A percentile compares a stretch with the other conserved stretches of the same genome.
phyloP scores from a whole-genome alignment of 2,797 vertebrate genomes.

The Pseudocheirus occidentalis region DNA sequence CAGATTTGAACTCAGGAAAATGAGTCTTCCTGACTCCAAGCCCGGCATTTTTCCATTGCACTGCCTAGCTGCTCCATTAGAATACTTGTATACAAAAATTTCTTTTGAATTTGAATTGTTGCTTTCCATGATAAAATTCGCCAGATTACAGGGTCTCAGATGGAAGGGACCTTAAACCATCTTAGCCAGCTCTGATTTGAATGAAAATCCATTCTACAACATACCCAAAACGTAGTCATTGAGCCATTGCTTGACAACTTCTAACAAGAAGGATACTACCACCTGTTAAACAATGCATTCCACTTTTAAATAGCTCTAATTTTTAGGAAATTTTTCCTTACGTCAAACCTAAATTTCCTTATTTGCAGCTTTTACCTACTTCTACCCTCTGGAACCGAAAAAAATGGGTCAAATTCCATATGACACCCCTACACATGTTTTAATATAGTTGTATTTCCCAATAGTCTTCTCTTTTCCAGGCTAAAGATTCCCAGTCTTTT shows the following conservation, averaged over 20 bases:
- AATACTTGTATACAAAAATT: background rate
- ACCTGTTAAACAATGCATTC: background rate
- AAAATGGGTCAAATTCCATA: background rate
- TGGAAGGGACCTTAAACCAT: background rate
- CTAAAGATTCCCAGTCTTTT: background rate
- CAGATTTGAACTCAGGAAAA: background rate
- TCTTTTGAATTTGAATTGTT: background rate
- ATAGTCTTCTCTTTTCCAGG: background rate
- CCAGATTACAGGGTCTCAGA: background rate
- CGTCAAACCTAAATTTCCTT: background rate
- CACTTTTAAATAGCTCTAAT: background rate
- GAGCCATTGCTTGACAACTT: background rate
- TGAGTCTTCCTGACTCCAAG: background rate
- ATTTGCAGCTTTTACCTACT: background rate
- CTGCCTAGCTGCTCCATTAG: background rate
- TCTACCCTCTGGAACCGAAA: background rate
- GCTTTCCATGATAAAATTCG: background rate
- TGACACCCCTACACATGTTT: background rate
- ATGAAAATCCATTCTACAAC: background rate
- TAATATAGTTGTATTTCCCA: background rate
- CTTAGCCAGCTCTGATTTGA: background rate
- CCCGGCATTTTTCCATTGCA: background rate
- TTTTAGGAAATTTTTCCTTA: background rate
- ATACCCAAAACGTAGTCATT: background rate
- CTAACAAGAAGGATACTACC: background rate